phyloP scores from a whole-genome alignment of 2,797 vertebrate genomes.

The Cottoperca gobio region DNA sequence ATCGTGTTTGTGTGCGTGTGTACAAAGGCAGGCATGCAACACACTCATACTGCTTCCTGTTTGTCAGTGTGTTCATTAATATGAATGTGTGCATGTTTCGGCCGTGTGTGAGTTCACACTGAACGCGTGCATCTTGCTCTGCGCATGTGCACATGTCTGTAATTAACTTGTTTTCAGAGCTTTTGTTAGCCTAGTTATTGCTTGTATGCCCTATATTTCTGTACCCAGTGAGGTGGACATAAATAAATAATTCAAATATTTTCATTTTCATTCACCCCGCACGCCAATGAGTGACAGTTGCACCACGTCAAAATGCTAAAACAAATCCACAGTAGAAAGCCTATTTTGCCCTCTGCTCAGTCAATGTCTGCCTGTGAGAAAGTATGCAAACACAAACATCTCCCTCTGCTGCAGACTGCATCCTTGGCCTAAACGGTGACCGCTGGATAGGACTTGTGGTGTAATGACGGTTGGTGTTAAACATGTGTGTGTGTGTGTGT shows the following conservation, averaged over 20 bases:
- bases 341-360: constrained; percentile 56
- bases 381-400: constrained; percentile 75
- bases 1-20: constrained; percentile 21
- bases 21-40: constrained; percentile 27
- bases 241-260: constrained; percentile 69
- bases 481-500: constrained; percentile 50
- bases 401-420: constrained; percentile 59
- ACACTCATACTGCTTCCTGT: constrained; percentile 2
- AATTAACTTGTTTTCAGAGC: constrained; percentile 43
- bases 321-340: constrained; percentile 65
- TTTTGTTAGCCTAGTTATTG: constrained; percentile 53
- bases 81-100: constrained; percentile 11
- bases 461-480: constrained; percentile 64
- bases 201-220: constrained; percentile 45
- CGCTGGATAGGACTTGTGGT: constrained; percentile 71
- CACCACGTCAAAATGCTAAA: constrained; percentile 43
- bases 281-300: constrained; percentile 57
- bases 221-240: constrained; percentile 22
- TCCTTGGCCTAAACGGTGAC: constrained; percentile 65
- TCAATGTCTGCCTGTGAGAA: constrained; percentile 71
- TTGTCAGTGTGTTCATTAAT: constrained; percentile 2
- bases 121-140: not conserved
- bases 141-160: not conserved
- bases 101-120: not conserved
- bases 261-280: constrained; percentile 57